phyloP scores from a whole-genome alignment of 1,140 invertebrate species.

The Protaetia brevitarsis region DNA sequence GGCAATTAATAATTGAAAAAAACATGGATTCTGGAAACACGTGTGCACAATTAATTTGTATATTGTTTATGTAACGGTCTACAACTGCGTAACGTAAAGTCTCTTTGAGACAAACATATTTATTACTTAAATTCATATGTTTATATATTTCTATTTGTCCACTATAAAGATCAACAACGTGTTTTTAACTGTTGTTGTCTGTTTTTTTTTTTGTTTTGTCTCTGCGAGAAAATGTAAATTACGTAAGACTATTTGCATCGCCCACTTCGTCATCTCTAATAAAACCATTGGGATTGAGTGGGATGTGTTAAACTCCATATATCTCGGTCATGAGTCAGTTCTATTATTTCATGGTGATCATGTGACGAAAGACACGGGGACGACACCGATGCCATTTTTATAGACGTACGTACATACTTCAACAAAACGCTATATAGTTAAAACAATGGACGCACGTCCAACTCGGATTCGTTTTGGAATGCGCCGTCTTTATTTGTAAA shows the following conservation, averaged over 20 bases:
- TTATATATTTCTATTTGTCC: no score
- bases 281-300: slow-evolving; percentile 7
- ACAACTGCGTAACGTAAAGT: no score
- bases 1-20: no score
- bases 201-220: background rate
- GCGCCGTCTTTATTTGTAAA: slow-evolving; percentile 9
- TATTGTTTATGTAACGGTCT: no score
- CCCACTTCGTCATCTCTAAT: background rate
- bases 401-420: background rate
- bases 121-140: no score
- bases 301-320: slow-evolving; percentile 12
- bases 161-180: no score
- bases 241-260: slow-evolving; percentile 15
- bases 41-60: no score
- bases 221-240: slow-evolving; percentile 13
- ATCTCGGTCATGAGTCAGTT: slow-evolving; percentile 15
- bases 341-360: slow-evolving; percentile 12
- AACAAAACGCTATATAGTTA: background rate
- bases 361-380: slow-evolving; percentile 12
- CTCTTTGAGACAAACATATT: no score
- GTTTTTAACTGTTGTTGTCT: no score
- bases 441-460: slow-evolving; percentile 4
- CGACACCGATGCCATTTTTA: slow-evolving; percentile 13
- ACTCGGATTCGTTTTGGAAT: slow-evolving; percentile 1
- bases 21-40: no score